Evolutionary conservation across 2,113 vertebrate genomes (phyloP).

Genomic region (Bagarius yarrelli): DNA sequence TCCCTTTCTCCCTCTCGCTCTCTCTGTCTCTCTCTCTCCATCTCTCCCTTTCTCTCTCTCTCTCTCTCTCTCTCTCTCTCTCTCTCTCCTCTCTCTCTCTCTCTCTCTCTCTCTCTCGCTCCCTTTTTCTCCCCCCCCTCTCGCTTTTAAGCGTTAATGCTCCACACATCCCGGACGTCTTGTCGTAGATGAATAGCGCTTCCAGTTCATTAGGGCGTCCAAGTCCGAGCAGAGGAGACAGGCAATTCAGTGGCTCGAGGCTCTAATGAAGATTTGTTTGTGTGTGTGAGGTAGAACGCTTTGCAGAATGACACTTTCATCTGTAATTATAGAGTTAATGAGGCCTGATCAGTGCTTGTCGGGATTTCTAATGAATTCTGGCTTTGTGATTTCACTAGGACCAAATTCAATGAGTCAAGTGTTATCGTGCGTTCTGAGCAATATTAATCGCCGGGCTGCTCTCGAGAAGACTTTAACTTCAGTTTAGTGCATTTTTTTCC

Average conservation of each 20-base stretch:
- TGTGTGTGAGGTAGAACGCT: slow-evolving; percentile 49
- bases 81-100: neutral
- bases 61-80: neutral
- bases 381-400: slow-evolving; percentile 52
- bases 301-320: slow-evolving; percentile 63
- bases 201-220: slow-evolving; percentile 40
- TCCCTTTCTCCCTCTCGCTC: neutral
- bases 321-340: slow-evolving; percentile 65
- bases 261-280: slow-evolving; percentile 53
- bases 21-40: no score
- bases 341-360: slow-evolving; percentile 60
- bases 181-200: slow-evolving; percentile 24
- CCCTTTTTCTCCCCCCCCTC: no score
- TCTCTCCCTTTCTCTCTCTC: neutral
- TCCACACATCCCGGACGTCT: slow-evolving; percentile 3
- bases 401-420: slow-evolving; percentile 38
- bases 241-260: slow-evolving; percentile 37
- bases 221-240: slow-evolving; percentile 51
- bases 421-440: slow-evolving; percentile 11
- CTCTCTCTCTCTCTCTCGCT: neutral
- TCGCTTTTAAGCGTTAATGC: neutral
- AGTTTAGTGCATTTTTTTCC: slow-evolving; percentile 3
- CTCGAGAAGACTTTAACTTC: neutral
- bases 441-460: slow-evolving; percentile 15
- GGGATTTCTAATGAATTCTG: slow-evolving; percentile 56